Conservation (phyloP, 2,888 invertebrate species). For the Xestia ashworthii region DNA sequence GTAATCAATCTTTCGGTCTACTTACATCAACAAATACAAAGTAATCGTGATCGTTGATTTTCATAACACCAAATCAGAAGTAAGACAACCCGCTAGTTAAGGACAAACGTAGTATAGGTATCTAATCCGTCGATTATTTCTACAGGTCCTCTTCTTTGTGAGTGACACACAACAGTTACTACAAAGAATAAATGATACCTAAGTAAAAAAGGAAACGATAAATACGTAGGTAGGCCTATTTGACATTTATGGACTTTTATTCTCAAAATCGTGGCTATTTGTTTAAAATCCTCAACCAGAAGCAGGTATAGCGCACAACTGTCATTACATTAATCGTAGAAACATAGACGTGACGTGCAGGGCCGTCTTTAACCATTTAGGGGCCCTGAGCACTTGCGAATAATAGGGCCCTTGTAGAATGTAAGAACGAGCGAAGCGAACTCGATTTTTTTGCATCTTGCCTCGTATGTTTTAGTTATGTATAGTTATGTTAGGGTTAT, state of each 20-base stretch:
- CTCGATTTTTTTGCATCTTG: no score
- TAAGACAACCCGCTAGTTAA: conserved; percentile 2
- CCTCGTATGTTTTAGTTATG: no score
- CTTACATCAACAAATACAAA: conserved; percentile 18
- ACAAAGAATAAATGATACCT: background rate
- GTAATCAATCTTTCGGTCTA: conserved; percentile 30
- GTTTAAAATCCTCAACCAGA: background rate
- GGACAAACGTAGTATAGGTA: background rate
- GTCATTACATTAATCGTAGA: background rate
- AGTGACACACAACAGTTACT: background rate
- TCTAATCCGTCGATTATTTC: conserved; percentile 3
- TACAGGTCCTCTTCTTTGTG: background rate
- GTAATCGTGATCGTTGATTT: conserved; percentile 39
- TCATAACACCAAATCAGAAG: conserved; percentile 14
- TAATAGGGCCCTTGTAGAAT: no score
- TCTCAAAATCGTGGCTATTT: background rate
- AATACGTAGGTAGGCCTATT: background rate
- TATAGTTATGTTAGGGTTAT: no score
- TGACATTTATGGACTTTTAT: background rate
- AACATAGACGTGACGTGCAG: background rate
- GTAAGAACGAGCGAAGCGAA: no score
- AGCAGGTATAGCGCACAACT: background rate
- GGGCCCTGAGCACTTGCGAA: no score
- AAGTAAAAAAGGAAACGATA: background rate
- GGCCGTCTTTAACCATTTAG: no score